Evolutionary conservation across 1,140 invertebrate species (phyloP), one percentile per base, ranked within the genome.

Genomic region (Stegodyphus dumicola): DNA sequence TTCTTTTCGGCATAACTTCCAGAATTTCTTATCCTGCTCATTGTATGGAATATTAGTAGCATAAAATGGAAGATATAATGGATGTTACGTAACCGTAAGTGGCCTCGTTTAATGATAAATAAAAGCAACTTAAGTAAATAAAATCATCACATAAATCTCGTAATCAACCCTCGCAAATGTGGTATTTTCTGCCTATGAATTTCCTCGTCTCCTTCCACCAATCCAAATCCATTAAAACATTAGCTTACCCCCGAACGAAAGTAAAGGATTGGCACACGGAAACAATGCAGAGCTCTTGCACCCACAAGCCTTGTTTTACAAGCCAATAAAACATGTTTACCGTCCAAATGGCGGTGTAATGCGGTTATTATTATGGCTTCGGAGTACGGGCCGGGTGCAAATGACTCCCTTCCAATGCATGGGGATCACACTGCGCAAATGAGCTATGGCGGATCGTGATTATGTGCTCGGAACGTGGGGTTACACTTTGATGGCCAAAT

Each of bases 301-400:
- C 60, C 74, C 74, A 10, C 74, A 70, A 56, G 33, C 77, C 77
- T 56, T 71, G 77, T 67, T 79, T 79, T 79, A 79, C 77, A 79
- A 79, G 77, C 77, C 77, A 79, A 70, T 79, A 79, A 79, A 79
- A 79, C 77, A 70, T 79, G 77, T 79, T 79, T 79, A 70, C 77
- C 66, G 77, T 70, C 66, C 77, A 54, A 70, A 79, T 56, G 52
- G 77, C 56, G 48, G 77, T 33, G 66, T 79, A 70, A 70, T 60
- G 66, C 48, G 77, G 66, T 79, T 79, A 70, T 79, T 79, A 77
- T 77, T 49, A 79, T 70, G 77, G 77, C 51, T 70, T 79, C 77
- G 66, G 51, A 67, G 60, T 15, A 60, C 11, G 60, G n/a, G 7
- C 10, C 65, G 11, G 53, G 77, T 79, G 77, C 77, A 79, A 79